Conservation (phyloP, 2,113 vertebrate species). For the Stictonetta naevosa region DNA sequence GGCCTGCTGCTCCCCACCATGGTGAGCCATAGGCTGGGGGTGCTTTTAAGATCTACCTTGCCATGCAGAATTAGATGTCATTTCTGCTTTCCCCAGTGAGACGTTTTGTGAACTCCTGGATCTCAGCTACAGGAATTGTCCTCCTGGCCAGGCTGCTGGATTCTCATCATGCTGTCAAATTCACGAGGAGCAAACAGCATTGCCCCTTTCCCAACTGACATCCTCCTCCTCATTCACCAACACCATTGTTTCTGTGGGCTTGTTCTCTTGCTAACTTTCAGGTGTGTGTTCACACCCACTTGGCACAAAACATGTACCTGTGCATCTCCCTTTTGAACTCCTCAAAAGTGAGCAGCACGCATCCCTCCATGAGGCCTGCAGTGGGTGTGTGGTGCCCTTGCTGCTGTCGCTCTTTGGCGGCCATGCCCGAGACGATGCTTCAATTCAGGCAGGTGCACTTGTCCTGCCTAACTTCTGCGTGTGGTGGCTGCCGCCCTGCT, state of each 20-base stretch:
- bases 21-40: background rate
- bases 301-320: accelerated
- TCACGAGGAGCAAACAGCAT: background rate
- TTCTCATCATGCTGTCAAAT: background rate
- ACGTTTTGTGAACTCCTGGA: background rate
- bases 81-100: background rate
- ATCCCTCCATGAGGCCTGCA: background rate
- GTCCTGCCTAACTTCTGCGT: background rate
- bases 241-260: background rate
- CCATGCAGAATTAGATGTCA: background rate
- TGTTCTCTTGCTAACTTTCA: background rate
- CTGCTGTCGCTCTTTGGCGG: background rate
- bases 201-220: background rate
- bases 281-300: background rate
- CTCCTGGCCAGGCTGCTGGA: background rate
- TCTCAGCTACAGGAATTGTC: background rate
- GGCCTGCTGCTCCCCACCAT: background rate
- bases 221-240: too few species aligned
- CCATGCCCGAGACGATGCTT: background rate
- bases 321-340: background rate
- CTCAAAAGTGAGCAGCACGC: background rate
- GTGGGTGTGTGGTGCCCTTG: background rate
- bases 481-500: accelerated
- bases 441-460: background rate
- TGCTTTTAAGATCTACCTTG: background rate